Percentiles rank a stretch among this genome's conserved stretches.
These are phyloP conservation scores for Brachystomella parvula DNA, from an alignment of 1,140 invertebrate genomes.

Conservation along the genomic window DNA sequence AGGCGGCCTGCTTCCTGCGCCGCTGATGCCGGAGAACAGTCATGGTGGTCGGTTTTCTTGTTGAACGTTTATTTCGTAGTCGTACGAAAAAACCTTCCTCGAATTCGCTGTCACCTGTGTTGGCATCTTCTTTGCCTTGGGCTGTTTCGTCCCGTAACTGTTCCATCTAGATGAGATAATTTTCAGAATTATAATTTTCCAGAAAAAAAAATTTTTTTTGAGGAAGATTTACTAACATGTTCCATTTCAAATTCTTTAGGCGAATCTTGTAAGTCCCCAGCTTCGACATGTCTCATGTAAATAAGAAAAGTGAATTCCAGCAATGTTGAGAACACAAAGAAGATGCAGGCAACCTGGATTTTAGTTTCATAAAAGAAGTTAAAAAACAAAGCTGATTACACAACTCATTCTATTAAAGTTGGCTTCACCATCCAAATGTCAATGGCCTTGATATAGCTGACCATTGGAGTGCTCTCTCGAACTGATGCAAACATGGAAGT, in stretches of 20 bases:
- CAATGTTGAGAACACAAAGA: slow-evolving; percentile 63
- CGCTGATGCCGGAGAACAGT: background rate
- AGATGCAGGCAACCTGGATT: slow-evolving; percentile 61
- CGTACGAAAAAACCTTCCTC: background rate
- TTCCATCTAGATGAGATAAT: slow-evolving; percentile 3
- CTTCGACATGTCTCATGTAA: background rate
- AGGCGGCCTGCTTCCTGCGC: background rate
- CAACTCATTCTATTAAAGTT: too few species aligned
- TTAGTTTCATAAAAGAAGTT: slow-evolving; percentile 51
- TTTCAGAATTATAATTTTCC: slow-evolving; percentile 1
- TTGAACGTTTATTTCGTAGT: background rate
- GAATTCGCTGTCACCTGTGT: background rate
- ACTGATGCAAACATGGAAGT: slow-evolving; percentile 2
- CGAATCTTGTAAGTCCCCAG: background rate
- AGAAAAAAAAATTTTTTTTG: background rate
- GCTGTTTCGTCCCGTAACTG: slow-evolving; percentile 10
- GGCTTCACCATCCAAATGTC: slow-evolving; percentile 5
- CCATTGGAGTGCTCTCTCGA: slow-evolving; percentile 20
- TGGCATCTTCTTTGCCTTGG: background rate
- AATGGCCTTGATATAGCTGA: slow-evolving; percentile 20
- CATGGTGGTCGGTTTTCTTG: background rate
- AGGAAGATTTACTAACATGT: background rate
- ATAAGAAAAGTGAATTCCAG: slow-evolving; percentile 59
- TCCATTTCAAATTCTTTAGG: background rate
- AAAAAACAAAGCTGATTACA: background rate